Conservation (phyloP, 2,888 invertebrate species). For the Epistrophella euchroma region DNA sequence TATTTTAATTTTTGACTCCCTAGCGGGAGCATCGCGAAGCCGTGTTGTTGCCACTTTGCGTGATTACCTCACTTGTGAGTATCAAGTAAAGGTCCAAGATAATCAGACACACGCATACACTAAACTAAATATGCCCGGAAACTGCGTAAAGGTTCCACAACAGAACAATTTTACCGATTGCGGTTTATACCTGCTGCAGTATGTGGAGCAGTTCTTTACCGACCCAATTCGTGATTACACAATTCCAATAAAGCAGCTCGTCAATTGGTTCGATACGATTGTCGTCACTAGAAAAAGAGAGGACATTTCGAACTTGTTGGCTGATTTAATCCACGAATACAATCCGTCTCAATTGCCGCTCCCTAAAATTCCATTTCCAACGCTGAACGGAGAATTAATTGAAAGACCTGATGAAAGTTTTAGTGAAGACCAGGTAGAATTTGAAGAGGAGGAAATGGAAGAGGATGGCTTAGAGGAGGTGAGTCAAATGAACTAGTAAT, state of each 20-base stretch:
- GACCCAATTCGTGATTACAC: slow-evolving; percentile 92
- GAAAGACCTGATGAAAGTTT: slow-evolving; percentile 85
- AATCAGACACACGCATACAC: slow-evolving; percentile 87
- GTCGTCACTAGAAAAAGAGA: slow-evolving; percentile 93
- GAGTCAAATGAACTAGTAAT: slow-evolving; percentile 36
- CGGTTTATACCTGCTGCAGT: slow-evolving; percentile 97
- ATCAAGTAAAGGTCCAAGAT: slow-evolving; percentile 88
- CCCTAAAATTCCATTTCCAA: slow-evolving; percentile 91
- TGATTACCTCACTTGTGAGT: slow-evolving; percentile 95
- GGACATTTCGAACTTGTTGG: slow-evolving; percentile 92
- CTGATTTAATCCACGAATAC: slow-evolving; percentile 89
- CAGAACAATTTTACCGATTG: slow-evolving; percentile 99
- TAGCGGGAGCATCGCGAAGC: slow-evolving; percentile 92
- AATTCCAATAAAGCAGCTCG: slow-evolving; percentile 92
- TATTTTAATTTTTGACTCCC: slow-evolving; percentile 97
- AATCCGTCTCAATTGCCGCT: slow-evolving; percentile 86
- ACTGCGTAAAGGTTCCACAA: slow-evolving; percentile 96
- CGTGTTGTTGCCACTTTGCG: slow-evolving; percentile 95
- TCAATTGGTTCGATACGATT: slow-evolving; percentile 94
- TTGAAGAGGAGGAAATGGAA: slow-evolving; percentile 85
- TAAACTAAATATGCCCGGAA: slow-evolving; percentile 93
- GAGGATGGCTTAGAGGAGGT: slow-evolving; percentile 84
- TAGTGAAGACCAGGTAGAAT: slow-evolving; percentile 85
- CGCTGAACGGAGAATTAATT: slow-evolving; percentile 89
- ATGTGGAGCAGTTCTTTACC: slow-evolving; percentile 97